Evolutionary conservation across 1,140 invertebrate species (phyloP).

Genomic region (Tetragonula clypearis): DNA sequence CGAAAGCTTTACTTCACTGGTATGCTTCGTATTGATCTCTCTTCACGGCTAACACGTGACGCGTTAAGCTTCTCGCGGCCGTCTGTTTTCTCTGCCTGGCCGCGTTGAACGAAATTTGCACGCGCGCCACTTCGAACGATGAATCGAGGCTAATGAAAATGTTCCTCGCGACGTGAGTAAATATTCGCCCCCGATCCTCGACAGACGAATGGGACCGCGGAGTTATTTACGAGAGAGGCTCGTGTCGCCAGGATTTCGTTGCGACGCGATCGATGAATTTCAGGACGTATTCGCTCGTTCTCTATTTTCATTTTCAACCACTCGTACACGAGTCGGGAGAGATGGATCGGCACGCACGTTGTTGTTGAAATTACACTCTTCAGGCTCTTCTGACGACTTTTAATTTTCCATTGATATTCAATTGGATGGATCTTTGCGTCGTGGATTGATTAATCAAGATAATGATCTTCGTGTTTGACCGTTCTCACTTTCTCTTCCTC

Average conservation of each 20-base stretch:
- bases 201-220: background rate
- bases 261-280: background rate
- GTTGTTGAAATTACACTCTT: too few species aligned
- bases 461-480: too few species aligned
- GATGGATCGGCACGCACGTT: too few species aligned
- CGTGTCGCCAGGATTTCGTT: too few species aligned
- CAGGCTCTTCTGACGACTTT: too few species aligned
- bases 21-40: conserved; percentile 10
- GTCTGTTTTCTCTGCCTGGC: background rate
- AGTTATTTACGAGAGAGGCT: background rate
- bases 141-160: conserved; percentile 20
- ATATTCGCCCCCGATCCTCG: conserved; percentile 9
- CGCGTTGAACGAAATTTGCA: background rate
- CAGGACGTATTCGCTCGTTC: background rate
- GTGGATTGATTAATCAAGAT: too few species aligned
- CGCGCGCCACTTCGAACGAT: background rate
- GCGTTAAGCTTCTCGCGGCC: background rate
- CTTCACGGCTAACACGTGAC: background rate
- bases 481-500: too few species aligned
- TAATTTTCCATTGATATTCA: too few species aligned
- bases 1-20: background rate
- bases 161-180: conserved; percentile 13
- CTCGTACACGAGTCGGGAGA: too few species aligned
- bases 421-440: too few species aligned
- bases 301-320: background rate